Evolutionary conservation across 2,797 vertebrate species (phyloP), one percentile per base, ranked within the genome.

Genomic region (Euphonia xanthogaster): DNA sequence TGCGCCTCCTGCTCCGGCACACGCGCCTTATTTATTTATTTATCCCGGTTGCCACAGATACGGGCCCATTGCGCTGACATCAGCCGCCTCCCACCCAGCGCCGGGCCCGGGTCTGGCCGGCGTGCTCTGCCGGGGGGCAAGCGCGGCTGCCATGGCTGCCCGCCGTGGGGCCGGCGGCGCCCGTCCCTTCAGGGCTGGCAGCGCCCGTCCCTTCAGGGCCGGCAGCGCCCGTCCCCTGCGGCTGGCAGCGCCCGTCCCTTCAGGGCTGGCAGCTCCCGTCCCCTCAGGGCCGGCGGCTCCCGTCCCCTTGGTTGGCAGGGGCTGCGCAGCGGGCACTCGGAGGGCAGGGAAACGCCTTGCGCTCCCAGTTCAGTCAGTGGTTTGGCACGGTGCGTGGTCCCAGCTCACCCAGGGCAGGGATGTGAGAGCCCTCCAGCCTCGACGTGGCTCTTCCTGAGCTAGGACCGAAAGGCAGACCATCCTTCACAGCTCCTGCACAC

Each of bases 21-120:
- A 63, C 72, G 17, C 23, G 31, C 57, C 74, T 91, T 66, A 76
- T 62, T 91, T 96, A 93, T 96, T 97, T 97, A 96, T 93, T 86
- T 97, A 90, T 96, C 95, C 86, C 14, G 68, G 97, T 97, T 97
- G 95, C 97, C 97, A 98, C 94, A 97, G 97, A 74, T 97, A 97
- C 97, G 65, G 92, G 88, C 37, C 90, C 95, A 77, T 73, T 7
- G 70, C 91, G 79, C 88, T 97, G 95, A 97, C 97, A 97, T 98
- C 98, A 97, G 90, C 90, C 65, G 20, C 42, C 90, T 92, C 84
- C 84, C 85, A 72, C 61, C 94, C 88, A 40, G 37, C 63, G 62
- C 51, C 9, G 51, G 74, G 44, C 40, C 81, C 35, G 79, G 50
- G 27, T 75, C 91, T 85, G 65, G 12, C 66, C 94, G 27, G 18